phyloP scores from a whole-genome alignment of 2,113 vertebrate species.

The Delphinapterus leucas region DNA sequence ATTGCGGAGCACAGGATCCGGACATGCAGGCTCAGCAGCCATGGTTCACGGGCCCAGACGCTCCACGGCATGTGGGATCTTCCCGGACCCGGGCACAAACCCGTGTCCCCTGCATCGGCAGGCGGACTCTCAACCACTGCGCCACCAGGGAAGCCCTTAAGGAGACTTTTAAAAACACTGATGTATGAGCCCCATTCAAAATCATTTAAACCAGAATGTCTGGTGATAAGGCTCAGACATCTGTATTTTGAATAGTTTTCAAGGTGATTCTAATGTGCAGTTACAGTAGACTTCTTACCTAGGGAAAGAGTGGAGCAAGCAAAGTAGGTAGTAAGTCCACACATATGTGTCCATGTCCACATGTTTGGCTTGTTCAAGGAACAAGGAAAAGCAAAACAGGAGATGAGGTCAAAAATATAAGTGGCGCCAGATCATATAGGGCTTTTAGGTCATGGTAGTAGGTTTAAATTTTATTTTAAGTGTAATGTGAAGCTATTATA shows the following conservation, averaged over 20 bases:
- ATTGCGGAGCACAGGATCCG: no score
- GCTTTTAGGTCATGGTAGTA: not conserved
- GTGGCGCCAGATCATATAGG: not conserved
- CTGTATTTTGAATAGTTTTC: not conserved
- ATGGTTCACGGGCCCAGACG: no score
- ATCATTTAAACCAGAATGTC: not conserved
- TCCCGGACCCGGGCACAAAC: no score
- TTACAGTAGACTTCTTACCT: not conserved
- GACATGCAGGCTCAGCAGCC: no score
- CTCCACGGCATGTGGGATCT: no score
- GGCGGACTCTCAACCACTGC: no score
- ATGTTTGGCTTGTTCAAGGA: not conserved
- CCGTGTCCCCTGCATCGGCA: no score
- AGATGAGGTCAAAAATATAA: not conserved
- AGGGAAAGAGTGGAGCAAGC: not conserved
- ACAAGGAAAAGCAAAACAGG: not conserved
- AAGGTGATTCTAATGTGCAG: not conserved
- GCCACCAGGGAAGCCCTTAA: no score
- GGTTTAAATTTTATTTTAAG: not conserved
- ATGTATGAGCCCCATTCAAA: not conserved
- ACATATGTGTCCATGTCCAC: not conserved
- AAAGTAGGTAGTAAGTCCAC: not conserved
- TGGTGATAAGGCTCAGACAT: not conserved
- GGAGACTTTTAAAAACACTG: not conserved
- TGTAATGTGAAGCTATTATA: not conserved